These are phyloP conservation scores for Acrobasis repandana DNA, from an alignment of 2,888 invertebrate species.

Conservation along the genomic window DNA sequence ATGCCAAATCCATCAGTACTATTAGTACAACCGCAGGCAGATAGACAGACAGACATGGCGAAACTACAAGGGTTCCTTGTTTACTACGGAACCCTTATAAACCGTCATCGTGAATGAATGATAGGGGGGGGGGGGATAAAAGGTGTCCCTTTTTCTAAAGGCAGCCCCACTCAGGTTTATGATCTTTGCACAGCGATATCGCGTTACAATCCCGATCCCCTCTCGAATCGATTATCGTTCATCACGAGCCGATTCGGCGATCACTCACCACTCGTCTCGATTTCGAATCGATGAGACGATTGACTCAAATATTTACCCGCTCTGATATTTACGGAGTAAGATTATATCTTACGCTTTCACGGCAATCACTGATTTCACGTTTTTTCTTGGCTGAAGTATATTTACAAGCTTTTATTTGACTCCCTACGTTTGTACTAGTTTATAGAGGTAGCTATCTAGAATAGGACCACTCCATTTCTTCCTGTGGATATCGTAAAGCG, in stretches of 20 bases:
- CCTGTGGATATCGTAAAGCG: too few relatives aligned
- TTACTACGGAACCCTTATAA: background rate
- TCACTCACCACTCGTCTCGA: constrained; percentile 18
- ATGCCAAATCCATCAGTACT: too few relatives aligned
- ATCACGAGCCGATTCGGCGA: constrained; percentile 16
- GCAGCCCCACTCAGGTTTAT: background rate
- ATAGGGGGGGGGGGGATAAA: too few relatives aligned
- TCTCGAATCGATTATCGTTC: constrained; percentile 18
- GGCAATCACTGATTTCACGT: background rate
- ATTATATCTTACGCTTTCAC: background rate
- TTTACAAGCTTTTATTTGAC: too few relatives aligned
- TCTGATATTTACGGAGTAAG: background rate
- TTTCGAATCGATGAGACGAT: constrained; percentile 16
- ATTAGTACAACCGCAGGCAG: too few relatives aligned
- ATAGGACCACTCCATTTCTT: too few relatives aligned
- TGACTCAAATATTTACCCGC: constrained; percentile 17
- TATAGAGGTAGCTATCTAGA: too few relatives aligned
- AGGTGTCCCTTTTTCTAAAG: background rate
- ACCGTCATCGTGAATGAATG: too few relatives aligned
- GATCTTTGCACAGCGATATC: constrained; percentile 15
- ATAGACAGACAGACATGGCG: too few relatives aligned
- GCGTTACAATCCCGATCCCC: constrained; percentile 11
- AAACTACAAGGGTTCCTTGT: too few relatives aligned
- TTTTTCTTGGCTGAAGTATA: too few relatives aligned
- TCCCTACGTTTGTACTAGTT: too few relatives aligned